These are phyloP conservation scores for Etheostoma spectabile DNA, from an alignment of 2,113 vertebrate species.

Conservation along the genomic window DNA sequence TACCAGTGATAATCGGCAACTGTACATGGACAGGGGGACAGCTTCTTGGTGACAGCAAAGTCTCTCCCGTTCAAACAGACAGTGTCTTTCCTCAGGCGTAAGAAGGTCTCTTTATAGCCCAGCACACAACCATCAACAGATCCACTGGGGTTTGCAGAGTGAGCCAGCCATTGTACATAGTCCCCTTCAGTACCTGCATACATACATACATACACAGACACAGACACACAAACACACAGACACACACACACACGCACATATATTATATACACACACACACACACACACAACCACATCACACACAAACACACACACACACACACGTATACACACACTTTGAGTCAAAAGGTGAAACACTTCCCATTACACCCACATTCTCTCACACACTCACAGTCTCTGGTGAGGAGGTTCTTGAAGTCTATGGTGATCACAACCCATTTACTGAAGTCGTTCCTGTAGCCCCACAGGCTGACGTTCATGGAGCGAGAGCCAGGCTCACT, in stretches of 20 bases:
- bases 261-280: background rate
- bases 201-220: too few relatives aligned
- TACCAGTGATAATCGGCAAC: constrained; percentile 94
- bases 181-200: constrained; percentile 87
- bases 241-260: too few relatives aligned
- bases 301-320: background rate
- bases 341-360: background rate
- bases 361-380: background rate
- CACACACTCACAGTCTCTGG: constrained; percentile 87
- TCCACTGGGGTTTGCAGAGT: constrained; percentile 88
- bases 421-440: constrained; percentile 94
- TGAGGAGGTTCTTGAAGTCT: constrained; percentile 90
- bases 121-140: constrained; percentile 91
- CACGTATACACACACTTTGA: background rate
- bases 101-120: constrained; percentile 91
- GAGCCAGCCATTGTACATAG: constrained; percentile 92
- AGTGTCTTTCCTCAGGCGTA: constrained; percentile 90
- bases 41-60: constrained; percentile 86
- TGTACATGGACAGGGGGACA: constrained; percentile 88
- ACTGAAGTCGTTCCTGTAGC: constrained; percentile 86
- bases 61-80: constrained; percentile 92
- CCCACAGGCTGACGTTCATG: constrained; percentile 95
- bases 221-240: too few relatives aligned
- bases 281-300: background rate
- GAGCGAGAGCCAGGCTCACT: constrained; percentile 93